A percentile compares a stretch with the other conserved stretches of the same genome.
Evolutionary conservation across 2,113 vertebrate species (phyloP).

Genomic region (Seriola dumerili): DNA sequence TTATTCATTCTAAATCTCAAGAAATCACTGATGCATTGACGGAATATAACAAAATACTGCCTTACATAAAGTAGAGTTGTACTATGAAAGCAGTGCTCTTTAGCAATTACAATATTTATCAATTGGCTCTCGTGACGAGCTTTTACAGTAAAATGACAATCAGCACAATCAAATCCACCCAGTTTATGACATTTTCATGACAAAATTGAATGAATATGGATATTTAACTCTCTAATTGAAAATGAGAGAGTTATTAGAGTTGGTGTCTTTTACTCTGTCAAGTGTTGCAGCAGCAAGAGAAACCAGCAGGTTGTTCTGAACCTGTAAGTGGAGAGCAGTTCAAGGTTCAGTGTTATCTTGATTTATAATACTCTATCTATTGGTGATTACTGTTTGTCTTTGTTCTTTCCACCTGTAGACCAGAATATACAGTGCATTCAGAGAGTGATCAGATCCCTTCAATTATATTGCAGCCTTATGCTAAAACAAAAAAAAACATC

Average conservation of each 20-base stretch:
- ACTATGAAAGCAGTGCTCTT: not conserved
- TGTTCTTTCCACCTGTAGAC: not conserved
- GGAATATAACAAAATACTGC: not conserved
- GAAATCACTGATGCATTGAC: not conserved
- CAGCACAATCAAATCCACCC: constrained; percentile 2
- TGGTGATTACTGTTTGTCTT: not conserved
- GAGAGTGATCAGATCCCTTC: no score
- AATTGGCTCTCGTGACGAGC: not conserved
- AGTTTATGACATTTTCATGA: not conserved
- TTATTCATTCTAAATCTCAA: not conserved
- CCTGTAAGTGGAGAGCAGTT: not conserved
- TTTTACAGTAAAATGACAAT: not conserved
- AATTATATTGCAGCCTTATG: no score
- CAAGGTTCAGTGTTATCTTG: not conserved
- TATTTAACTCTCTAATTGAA: no score
- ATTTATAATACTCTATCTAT: not conserved
- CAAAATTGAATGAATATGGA: not conserved
- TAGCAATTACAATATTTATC: not conserved
- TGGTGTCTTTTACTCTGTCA: no score
- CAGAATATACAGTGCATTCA: not conserved
- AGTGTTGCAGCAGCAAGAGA: not conserved
- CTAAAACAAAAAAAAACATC: no score
- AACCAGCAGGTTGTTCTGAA: not conserved
- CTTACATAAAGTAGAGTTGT: not conserved
- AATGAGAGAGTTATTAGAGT: no score